phyloP scores from a whole-genome alignment of 2,888 invertebrate species.

The Pinctada fucata region DNA sequence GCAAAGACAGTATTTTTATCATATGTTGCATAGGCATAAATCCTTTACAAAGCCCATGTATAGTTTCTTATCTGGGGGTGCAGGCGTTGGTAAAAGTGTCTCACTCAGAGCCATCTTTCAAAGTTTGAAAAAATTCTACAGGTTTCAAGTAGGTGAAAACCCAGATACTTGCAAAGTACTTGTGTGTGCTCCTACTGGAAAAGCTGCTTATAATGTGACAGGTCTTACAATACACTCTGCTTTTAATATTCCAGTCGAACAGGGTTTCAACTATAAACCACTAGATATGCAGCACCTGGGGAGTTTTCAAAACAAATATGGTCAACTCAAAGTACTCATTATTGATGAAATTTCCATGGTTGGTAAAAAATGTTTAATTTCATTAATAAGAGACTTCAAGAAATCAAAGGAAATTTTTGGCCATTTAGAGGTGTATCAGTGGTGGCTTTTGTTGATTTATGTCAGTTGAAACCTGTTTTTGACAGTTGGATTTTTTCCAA shows the following conservation, averaged over 20 bases:
- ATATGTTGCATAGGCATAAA: constrained; percentile 38
- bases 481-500: constrained; percentile 16
- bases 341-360: constrained; percentile 60
- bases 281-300: constrained; percentile 45
- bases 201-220: constrained; percentile 48
- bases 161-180: constrained; percentile 40
- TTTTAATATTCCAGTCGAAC: constrained; percentile 40
- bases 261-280: constrained; percentile 45
- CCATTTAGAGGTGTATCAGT: constrained; percentile 44
- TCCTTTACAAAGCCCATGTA: constrained; percentile 30
- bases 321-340: constrained; percentile 41
- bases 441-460: constrained; percentile 39
- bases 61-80: constrained; percentile 44
- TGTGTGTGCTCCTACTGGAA: constrained; percentile 49
- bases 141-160: constrained; percentile 24
- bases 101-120: constrained; percentile 38
- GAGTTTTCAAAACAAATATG: constrained; percentile 33
- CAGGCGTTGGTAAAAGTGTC: constrained; percentile 45
- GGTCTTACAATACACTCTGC: constrained; percentile 45
- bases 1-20: constrained; percentile 42
- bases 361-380: constrained; percentile 45
- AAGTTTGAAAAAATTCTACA: constrained; percentile 37
- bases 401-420: constrained; percentile 36
- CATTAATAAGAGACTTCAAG: constrained; percentile 39
- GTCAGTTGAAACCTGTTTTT: constrained; percentile 27